Evolutionary conservation across 2,888 invertebrate genomes (phyloP), one percentile per base, ranked within the genome.

Genomic region (Kuschelorhynchus macadamiae): DNA sequence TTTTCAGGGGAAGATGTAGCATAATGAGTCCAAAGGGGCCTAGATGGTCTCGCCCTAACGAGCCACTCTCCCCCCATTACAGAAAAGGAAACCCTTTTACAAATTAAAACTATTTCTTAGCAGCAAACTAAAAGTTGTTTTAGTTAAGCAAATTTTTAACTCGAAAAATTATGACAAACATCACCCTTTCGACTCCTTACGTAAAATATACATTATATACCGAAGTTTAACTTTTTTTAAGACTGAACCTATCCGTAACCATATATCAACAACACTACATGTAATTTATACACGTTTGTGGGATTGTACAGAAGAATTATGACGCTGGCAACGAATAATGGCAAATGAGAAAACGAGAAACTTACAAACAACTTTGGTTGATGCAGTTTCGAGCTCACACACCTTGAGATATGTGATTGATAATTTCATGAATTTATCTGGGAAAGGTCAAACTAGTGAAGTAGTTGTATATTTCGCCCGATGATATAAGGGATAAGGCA

Each of bases 261-360:
- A 56, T 56, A 42, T 56, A 56, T 56, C 42, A 56, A 56, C 56
- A 44, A 11, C 12, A 41, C n/a, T 18, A 16, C 46, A 44, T 20
- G 56, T 64, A 64, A 57, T 64, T 64, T 64, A 64, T 64, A 56
- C 57, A 39, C 49, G 53, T 64, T 64, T 56, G 64, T 64, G 47
- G 64, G 41, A 64, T 63, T 57, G 64, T 49, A 47, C 49, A 20
- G 57, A 64, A 64, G 64, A 64, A 64, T 64, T 64, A 64, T 57
- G 56, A 64, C 64, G 47, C 47, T 56, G 41, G 50, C 44, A 64
- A 57, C 41, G 49, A 20, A 64, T 56, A 64, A 64, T 64, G 64
- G 64, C 64, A 57, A 56, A 57, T 64, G 64, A 64, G 64, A 60
- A 60, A 60, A 47, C 60, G 60, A 50, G 46, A 57, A 56, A 64